Evolutionary conservation across 2,888 invertebrate genomes (phyloP), one percentile per base, ranked within the genome.

Genomic region (Leptogaster cylindrica): DNA sequence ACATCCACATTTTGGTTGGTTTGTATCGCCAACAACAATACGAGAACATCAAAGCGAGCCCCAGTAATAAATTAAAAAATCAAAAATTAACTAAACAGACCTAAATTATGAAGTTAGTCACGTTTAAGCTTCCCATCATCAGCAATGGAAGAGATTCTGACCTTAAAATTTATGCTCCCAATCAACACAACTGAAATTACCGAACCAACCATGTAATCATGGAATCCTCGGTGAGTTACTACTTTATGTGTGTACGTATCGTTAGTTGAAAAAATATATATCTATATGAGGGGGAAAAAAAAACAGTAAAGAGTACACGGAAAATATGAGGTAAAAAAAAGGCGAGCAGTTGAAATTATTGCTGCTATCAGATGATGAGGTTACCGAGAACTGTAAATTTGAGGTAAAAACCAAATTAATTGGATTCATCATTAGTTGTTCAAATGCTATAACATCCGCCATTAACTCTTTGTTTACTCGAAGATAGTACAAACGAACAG

Each of bases 41-140:
- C 23, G 50, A 28, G 27, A 27, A 5, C 50, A n/a, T n/a, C 12
- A 16, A n/a, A n/a, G n/a, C n/a, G n/a, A n/a, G 12, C 50, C 50
- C 12, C 50, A 10, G 27, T 10, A 16, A 18, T 10, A 33, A 52
- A 52, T 52, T 28, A 52, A 52, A 52, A 52, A 27, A 14, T 52
- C 52, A 52, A 52, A 52, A 18, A 52, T 52, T 52, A 52, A 33
- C 52, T 64, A 67, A 41, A 67, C 67, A 68, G 65, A 48, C 64
- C 55, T 12, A 68, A 68, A 68, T 68, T 64, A 64, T 68, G 64
- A 68, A 68, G 48, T 68, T 68, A 68, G 68, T 68, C 52, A 68
- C 68, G 68, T 68, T 68, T 68, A 68, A 36, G 41, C 67, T 63
- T 51, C 51, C 44, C 63, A 67, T 33, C 63, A 58, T 61, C 61